These are phyloP conservation scores for Ceyx margarethae DNA, from an alignment of 2,113 vertebrate species.

Conservation along the genomic window DNA sequence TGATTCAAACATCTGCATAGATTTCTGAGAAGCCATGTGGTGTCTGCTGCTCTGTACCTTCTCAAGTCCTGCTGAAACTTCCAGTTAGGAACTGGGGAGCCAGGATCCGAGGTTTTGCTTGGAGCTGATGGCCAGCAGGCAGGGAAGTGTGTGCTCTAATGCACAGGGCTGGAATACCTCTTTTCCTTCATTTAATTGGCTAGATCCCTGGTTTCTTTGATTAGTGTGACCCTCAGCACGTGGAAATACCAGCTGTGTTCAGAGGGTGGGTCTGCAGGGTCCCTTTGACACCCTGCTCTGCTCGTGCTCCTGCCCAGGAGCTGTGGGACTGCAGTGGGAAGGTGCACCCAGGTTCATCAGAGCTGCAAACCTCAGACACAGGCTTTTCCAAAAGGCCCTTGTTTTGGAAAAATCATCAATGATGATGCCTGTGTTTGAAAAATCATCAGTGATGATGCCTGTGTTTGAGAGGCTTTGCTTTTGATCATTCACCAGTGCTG, in stretches of 20 bases:
- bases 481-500: neutral
- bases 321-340: neutral
- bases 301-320: neutral
- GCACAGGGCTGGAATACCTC: neutral
- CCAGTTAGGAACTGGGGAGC: neutral
- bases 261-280: neutral
- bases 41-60: neutral
- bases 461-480: neutral
- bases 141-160: neutral
- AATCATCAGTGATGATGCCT: neutral
- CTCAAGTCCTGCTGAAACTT: neutral
- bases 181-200: neutral
- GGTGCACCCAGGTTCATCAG: rapidly evolving
- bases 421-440: neutral
- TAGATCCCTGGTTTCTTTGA: rapidly evolving
- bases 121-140: neutral
- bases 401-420: neutral
- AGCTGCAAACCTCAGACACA: neutral
- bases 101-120: rapidly evolving
- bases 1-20: neutral
- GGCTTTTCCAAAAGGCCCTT: neutral
- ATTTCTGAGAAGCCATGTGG: neutral
- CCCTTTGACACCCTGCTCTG: neutral
- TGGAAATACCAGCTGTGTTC: rapidly evolving
- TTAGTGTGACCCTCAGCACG: neutral